Conservation (phyloP, 2,797 vertebrate species). For the Molossus molossus region DNA sequence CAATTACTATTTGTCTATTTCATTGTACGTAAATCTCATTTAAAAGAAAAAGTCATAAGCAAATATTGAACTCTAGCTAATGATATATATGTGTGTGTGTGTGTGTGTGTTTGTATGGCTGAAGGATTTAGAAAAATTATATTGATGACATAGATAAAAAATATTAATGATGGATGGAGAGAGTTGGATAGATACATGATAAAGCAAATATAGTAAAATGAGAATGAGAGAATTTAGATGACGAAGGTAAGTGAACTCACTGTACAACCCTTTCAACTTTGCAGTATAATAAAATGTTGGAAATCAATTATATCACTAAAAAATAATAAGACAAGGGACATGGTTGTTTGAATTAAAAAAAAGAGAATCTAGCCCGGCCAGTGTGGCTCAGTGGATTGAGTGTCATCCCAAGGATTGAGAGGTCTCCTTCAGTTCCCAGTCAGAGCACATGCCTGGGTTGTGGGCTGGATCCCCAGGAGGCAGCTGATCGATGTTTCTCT, state of each 20-base stretch:
- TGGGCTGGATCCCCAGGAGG: no score
- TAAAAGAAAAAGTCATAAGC: slow-evolving; percentile 57
- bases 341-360: background rate
- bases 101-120: background rate
- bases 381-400: no score
- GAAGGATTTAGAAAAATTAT: slow-evolving; percentile 51
- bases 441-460: no score
- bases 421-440: no score
- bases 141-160: slow-evolving; percentile 46
- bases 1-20: slow-evolving; percentile 45
- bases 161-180: slow-evolving; percentile 9
- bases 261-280: slow-evolving; percentile 67
- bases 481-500: no score
- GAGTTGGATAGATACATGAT: background rate
- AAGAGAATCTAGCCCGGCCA: background rate
- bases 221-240: slow-evolving; percentile 15
- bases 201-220: background rate
- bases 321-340: slow-evolving; percentile 40
- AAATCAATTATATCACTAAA: slow-evolving; percentile 60
- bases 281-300: slow-evolving; percentile 52
- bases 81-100: background rate
- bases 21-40: slow-evolving; percentile 44
- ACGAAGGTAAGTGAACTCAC: slow-evolving; percentile 1
- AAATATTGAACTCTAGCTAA: slow-evolving; percentile 57
- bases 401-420: no score